Conservation (phyloP, 2,113 vertebrate species). For the Ovis canadensis region DNA sequence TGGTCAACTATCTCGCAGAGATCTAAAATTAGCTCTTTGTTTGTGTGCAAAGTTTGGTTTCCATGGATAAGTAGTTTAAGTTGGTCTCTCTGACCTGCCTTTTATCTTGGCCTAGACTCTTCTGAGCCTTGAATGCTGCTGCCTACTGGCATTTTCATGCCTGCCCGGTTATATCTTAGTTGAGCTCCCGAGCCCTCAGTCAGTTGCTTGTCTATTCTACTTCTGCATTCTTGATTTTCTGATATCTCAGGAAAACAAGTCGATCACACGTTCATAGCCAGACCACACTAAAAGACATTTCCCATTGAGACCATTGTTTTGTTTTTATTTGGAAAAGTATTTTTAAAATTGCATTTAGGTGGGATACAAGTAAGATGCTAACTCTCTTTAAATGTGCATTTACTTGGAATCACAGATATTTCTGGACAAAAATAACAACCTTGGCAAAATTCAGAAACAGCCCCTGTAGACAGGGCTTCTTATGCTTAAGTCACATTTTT, state of each 20-base stretch:
- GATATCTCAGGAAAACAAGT: not conserved
- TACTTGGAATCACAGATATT: not conserved
- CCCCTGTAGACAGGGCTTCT: not conserved
- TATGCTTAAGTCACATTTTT: slow-evolving; percentile 12
- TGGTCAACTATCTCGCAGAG: slow-evolving; percentile 29
- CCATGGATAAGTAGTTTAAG: slow-evolving; percentile 1
- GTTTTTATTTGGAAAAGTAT: slow-evolving; percentile 20
- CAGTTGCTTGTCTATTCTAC: not conserved
- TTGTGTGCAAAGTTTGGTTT: slow-evolving; percentile 46
- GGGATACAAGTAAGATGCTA: not conserved
- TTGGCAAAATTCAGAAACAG: not conserved
- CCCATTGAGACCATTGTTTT: not conserved
- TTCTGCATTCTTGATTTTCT: not conserved
- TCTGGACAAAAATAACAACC: slow-evolving; percentile 13
- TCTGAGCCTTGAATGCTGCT: not conserved
- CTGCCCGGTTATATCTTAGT: not conserved
- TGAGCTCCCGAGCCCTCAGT: not conserved
- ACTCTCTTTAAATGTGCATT: not conserved
- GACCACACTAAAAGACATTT: not conserved
- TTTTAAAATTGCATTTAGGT: not conserved
- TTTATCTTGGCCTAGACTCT: not conserved
- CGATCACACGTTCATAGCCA: not conserved
- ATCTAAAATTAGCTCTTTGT: slow-evolving; percentile 66
- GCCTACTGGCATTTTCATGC: not conserved
- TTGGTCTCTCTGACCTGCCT: not conserved